phyloP scores from a whole-genome alignment of 2,888 invertebrate species.

The Spatulosminthurus flaviceps region DNA sequence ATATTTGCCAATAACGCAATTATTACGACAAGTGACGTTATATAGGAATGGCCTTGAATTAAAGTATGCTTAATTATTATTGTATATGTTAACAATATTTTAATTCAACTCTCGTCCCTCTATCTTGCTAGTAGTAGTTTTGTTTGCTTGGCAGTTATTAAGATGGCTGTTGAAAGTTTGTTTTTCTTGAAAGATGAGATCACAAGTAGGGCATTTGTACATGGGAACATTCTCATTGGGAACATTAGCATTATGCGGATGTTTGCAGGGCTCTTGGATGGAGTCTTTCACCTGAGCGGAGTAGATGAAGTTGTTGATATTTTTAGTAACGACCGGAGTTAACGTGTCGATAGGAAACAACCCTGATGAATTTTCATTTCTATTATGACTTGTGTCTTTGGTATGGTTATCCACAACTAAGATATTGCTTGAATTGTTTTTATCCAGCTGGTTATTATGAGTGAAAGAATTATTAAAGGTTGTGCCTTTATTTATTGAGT shows the following conservation, averaged over 20 bases:
- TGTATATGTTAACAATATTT: neutral
- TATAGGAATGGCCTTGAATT: slow-evolving; percentile 11
- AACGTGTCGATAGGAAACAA: neutral
- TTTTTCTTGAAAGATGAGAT: slow-evolving; percentile 3
- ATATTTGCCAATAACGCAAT: neutral
- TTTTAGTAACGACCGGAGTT: neutral
- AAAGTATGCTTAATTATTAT: neutral
- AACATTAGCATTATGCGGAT: neutral
- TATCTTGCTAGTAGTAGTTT: neutral
- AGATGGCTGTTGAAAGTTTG: slow-evolving; percentile 13
- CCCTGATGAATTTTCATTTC: neutral
- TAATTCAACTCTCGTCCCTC: neutral
- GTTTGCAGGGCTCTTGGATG: neutral
- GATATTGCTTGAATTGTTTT: neutral
- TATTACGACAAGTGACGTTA: neutral
- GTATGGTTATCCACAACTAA: neutral
- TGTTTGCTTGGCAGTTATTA: neutral
- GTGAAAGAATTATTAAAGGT: neutral
- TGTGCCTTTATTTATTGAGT: neutral
- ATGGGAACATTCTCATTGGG: neutral
- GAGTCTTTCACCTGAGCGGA: neutral
- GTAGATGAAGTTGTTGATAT: neutral
- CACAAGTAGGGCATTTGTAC: slow-evolving; percentile 8
- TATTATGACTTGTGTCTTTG: slow-evolving; percentile 8
- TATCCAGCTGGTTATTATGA: neutral